Evolutionary conservation across 2,888 invertebrate genomes (phyloP), one percentile per base, ranked within the genome.

Genomic region (Bellardia bayeri): DNA sequence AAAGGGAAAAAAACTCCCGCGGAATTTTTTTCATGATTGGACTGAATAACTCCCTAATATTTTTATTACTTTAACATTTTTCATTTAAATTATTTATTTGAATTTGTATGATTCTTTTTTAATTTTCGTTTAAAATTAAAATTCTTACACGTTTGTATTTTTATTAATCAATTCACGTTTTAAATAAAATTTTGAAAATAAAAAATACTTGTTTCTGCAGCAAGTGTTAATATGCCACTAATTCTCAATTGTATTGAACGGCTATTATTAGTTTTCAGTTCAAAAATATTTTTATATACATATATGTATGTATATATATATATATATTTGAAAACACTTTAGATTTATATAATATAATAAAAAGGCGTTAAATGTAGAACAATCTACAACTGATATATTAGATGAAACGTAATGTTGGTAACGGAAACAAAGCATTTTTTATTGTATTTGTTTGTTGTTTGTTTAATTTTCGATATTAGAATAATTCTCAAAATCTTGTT

Each of bases 141-240:
- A 23, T 66, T 61, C 42, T 64, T 72, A 71, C 81, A 80, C 80
- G 71, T 80, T 81, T 49, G 54, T 81, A 33, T 51, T 16, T n/a
- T 1, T 45, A 5, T 33, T 51, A 13, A 51, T 51, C n/a, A 33
- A 61, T 33, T 3, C 14, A 58, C 11, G 13, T 58, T 68, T 51
- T 30, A 30, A 49, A 42, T 42, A 16, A 16, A 42, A 64, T 11
- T 68, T 42, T 68, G 2, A 58, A 58, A 13, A 37, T 76, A 45
- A 49, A 45, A 42, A 66, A 45, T 23, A 78, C 66, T 37, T 58
- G 68, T 68, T 54, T 23, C 58, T 37, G 14, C 49, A 68, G n/a
- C 30, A 49, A 68, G 14, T 8, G 14, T 56, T 3, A 37, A 56
- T 42, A 42, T 40, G 72, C 13, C 40, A 72, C 40, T 56, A 72